Evolutionary conservation across 2,888 invertebrate genomes (phyloP).

Genomic region (Stegophylla sp.): DNA sequence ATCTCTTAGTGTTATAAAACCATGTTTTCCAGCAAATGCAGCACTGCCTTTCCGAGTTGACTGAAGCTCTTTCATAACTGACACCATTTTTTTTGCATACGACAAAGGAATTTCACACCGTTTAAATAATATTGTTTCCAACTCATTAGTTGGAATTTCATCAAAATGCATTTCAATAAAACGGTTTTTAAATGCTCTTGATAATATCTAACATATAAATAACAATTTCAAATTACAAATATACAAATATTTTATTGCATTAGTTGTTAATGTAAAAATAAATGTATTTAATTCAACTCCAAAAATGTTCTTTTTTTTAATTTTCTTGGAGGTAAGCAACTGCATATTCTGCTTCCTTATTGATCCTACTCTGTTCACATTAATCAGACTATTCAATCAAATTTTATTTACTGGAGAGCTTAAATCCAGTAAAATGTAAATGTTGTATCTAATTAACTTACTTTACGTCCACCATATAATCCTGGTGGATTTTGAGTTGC

Average conservation of each 20-base stretch:
- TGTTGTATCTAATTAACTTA: slow-evolving; percentile 64
- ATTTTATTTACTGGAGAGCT: too few relatives aligned
- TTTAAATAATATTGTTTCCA: slow-evolving; percentile 86
- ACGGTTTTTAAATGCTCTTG: slow-evolving; percentile 94
- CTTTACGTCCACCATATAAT: slow-evolving; percentile 93
- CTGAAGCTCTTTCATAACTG: slow-evolving; percentile 89
- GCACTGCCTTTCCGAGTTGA: slow-evolving; percentile 80
- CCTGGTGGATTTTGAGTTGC: slow-evolving; percentile 99
- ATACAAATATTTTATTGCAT: too few relatives aligned
- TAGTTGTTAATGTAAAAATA: too few relatives aligned
- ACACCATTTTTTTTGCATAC: slow-evolving; percentile 88
- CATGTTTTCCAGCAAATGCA: slow-evolving; percentile 87
- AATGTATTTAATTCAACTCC: too few relatives aligned
- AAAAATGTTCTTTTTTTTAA: too few relatives aligned
- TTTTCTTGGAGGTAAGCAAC: too few relatives aligned
- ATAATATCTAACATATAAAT: slow-evolving; percentile 70
- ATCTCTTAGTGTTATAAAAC: slow-evolving; percentile 91
- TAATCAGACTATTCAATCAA: too few relatives aligned
- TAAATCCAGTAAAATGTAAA: too few relatives aligned
- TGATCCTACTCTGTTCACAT: too few relatives aligned
- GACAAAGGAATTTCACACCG: slow-evolving; percentile 86
- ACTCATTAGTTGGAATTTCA: slow-evolving; percentile 87
- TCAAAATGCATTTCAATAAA: slow-evolving; percentile 97
- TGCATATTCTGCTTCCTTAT: too few relatives aligned
- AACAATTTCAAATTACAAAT: too few relatives aligned